These are phyloP conservation scores for Blennius ocellaris DNA, from an alignment of 2,113 vertebrate species.

Conservation along the genomic window DNA sequence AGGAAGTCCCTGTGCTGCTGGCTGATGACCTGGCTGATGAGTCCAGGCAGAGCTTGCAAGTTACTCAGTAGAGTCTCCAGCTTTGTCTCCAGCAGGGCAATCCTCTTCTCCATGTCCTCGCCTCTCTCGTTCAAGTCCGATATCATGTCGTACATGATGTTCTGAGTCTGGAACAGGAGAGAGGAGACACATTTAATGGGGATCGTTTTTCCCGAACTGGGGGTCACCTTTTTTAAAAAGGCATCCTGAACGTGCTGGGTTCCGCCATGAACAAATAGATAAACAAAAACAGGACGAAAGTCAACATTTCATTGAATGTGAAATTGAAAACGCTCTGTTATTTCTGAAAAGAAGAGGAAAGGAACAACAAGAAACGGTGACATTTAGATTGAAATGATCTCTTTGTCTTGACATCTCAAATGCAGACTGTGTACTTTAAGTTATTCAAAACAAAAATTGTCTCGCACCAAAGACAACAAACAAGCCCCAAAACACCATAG, in stretches of 20 bases:
- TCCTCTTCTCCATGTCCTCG: conserved; percentile 99
- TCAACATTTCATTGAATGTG: not conserved
- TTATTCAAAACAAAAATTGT: no score
- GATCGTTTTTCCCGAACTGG: conserved; percentile 12
- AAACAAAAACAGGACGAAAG: not conserved
- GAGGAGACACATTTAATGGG: conserved; percentile 40
- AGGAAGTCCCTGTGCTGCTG: conserved; percentile 96
- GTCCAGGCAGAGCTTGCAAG: conserved; percentile 95
- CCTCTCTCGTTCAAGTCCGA: conserved; percentile 98
- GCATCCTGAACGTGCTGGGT: not conserved
- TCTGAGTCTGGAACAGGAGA: conserved; percentile 91
- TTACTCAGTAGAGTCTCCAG: conserved; percentile 96
- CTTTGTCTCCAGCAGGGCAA: conserved; percentile 94
- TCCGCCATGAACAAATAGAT: no score
- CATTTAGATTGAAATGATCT: no score
- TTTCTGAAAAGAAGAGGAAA: conserved; percentile 23
- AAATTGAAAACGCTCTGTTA: not conserved
- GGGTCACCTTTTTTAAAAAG: not conserved
- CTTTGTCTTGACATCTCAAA: not conserved
- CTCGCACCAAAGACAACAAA: no score
- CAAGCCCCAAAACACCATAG: no score
- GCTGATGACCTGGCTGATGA: conserved; percentile 96
- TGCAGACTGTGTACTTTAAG: not conserved
- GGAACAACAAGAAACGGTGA: not conserved
- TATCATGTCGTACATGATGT: conserved; percentile 99